A percentile compares a stretch with the other conserved stretches of the same genome.
Evolutionary conservation across 1,140 invertebrate genomes (phyloP).

Genomic region (Cherax quadricarinatus): DNA sequence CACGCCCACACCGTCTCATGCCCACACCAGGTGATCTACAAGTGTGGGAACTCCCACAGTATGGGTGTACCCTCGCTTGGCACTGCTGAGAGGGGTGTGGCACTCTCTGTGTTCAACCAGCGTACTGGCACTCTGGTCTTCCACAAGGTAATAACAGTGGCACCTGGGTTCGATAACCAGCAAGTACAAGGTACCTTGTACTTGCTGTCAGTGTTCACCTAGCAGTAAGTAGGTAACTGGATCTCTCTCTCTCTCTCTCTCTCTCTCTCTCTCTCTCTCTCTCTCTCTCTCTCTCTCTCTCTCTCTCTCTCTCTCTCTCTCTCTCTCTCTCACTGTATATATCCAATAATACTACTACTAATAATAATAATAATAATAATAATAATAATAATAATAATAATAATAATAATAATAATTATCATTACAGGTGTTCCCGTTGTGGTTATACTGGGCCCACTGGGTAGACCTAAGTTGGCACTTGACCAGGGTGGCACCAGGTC

Average conservation of each 20-base stretch:
- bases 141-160: not conserved
- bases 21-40: not conserved
- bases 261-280: too few relatives aligned
- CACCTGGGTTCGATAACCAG: too few relatives aligned
- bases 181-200: too few relatives aligned
- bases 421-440: slow-evolving; percentile 66
- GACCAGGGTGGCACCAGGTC: slow-evolving; percentile 40
- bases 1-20: not conserved
- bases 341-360: too few relatives aligned
- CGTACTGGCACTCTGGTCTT: slow-evolving; percentile 22
- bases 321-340: too few relatives aligned
- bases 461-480: slow-evolving; percentile 64
- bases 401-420: not conserved
- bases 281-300: too few relatives aligned
- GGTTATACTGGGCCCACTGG: slow-evolving; percentile 58
- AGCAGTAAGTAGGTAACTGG: too few relatives aligned
- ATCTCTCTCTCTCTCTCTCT: too few relatives aligned
- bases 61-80: not conserved
- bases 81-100: not conserved
- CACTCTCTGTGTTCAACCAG: slow-evolving; percentile 42
- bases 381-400: not conserved
- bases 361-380: too few relatives aligned
- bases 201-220: too few relatives aligned
- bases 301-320: too few relatives aligned
- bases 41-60: not conserved